These are phyloP conservation scores for Phortica magna DNA, from an alignment of 2,888 invertebrate species.

Conservation along the genomic window DNA sequence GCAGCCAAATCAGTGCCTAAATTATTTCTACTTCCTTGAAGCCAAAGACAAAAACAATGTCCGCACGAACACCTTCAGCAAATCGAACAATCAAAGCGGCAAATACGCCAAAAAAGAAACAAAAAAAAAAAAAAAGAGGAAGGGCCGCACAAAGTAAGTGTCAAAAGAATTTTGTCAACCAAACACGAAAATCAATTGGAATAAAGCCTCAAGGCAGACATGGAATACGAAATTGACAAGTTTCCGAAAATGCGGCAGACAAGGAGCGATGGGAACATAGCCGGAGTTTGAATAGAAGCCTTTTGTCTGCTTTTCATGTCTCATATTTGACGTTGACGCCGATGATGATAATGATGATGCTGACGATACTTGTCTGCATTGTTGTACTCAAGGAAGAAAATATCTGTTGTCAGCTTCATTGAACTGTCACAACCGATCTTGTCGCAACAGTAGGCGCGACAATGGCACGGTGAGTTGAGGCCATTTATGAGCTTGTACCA, in stretches of 20 bases:
- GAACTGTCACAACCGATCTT: conserved; percentile 53
- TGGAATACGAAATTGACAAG: conserved; percentile 21
- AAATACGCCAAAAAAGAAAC: neutral
- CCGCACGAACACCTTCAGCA: conserved; percentile 20
- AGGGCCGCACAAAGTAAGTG: conserved; percentile 23
- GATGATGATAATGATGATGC: conserved; percentile 22
- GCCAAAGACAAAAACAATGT: neutral
- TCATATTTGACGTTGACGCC: neutral
- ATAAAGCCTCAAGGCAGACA: conserved; percentile 7
- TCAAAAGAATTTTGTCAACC: conserved; percentile 44
- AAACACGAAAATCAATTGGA: conserved; percentile 30
- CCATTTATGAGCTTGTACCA: conserved; percentile 16
- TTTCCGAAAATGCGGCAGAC: conserved; percentile 2
- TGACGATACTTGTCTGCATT: no score
- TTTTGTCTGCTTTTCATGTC: neutral
- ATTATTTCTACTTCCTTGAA: neutral
- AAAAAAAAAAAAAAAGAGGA: neutral
- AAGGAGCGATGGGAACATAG: no score
- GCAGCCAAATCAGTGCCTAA: neutral
- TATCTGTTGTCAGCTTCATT: conserved; percentile 56
- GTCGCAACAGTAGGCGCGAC: conserved; percentile 31
- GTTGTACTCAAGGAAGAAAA: conserved; percentile 32
- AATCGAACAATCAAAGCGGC: no score
- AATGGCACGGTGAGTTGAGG: no score
- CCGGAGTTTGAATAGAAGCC: neutral